These are phyloP conservation scores for Nymphicus hollandicus DNA, from an alignment of 2,113 vertebrate species.

Conservation along the genomic window DNA sequence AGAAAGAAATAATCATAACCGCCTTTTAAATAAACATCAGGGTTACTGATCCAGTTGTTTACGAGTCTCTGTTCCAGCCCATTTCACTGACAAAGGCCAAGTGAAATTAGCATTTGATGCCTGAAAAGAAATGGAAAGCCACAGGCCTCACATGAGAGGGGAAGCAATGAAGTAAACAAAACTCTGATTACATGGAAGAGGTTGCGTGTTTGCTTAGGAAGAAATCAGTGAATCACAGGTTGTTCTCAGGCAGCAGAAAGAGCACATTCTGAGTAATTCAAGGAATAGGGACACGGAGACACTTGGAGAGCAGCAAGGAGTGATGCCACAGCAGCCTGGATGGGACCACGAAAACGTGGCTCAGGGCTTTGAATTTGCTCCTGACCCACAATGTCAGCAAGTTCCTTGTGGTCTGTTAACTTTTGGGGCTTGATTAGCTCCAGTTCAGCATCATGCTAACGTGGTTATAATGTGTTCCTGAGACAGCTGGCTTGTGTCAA, in stretches of 20 bases:
- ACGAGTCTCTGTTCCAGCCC: slow-evolving; percentile 36
- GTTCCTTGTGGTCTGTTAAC: background rate
- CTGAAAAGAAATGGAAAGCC: background rate
- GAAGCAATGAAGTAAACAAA: slow-evolving; percentile 47
- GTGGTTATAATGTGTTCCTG: background rate
- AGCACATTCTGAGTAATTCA: background rate
- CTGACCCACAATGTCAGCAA: background rate
- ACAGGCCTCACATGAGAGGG: slow-evolving; percentile 3
- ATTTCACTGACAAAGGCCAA: slow-evolving; percentile 48
- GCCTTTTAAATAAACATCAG: slow-evolving; percentile 4
- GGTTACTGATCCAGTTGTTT: slow-evolving; percentile 40
- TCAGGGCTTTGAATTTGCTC: background rate
- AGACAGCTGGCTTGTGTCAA: background rate
- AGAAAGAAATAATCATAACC: background rate
- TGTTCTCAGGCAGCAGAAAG: background rate
- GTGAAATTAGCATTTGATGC: slow-evolving; percentile 19
- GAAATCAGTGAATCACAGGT: background rate
- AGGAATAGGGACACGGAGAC: background rate
- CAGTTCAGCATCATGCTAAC: background rate
- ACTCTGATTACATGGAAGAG: slow-evolving; percentile 35
- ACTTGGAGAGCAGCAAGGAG: no score
- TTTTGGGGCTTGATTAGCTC: background rate
- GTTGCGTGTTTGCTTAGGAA: background rate
- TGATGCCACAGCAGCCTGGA: background rate
- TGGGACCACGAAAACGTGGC: background rate